These are phyloP conservation scores for Siniperca undulata DNA, from an alignment of 2,797 vertebrate genomes.

Conservation along the genomic window DNA sequence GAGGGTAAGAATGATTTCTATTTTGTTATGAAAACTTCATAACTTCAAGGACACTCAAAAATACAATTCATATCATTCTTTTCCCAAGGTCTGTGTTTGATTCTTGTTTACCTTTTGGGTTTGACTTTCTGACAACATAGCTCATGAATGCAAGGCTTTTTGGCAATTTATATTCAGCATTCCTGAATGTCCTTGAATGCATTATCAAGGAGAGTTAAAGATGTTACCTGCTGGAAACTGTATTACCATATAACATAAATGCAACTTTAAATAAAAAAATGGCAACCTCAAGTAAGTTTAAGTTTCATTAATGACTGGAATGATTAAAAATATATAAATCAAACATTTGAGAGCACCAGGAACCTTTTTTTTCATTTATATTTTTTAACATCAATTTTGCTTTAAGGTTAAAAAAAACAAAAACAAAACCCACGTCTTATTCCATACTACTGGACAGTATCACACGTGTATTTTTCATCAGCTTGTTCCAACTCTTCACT, in stretches of 20 bases:
- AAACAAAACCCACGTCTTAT: no score
- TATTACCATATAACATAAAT: not conserved
- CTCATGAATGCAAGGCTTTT: not conserved
- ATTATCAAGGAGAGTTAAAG: not conserved
- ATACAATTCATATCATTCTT: no score
- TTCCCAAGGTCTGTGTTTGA: no score
- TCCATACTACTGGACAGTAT: no score
- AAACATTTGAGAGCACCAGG: no score
- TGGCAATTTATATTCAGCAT: not conserved
- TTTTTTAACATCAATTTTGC: not conserved
- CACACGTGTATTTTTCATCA: no score
- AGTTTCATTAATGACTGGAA: not conserved
- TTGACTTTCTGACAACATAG: not conserved
- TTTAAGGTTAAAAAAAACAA: no score
- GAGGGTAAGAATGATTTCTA: constrained; percentile 45
- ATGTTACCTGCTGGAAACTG: not conserved
- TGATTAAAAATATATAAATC: not conserved
- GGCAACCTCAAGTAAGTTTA: not conserved
- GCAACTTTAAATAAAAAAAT: not conserved
- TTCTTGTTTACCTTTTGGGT: not conserved
- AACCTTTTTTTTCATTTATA: not conserved
- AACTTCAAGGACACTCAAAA: not conserved
- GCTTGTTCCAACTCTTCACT: no score
- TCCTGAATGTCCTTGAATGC: constrained; percentile 11
- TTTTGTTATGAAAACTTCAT: not conserved